These are phyloP conservation scores for Gastrophysa polygoni DNA, from an alignment of 2,888 invertebrate species.

Conservation along the genomic window DNA sequence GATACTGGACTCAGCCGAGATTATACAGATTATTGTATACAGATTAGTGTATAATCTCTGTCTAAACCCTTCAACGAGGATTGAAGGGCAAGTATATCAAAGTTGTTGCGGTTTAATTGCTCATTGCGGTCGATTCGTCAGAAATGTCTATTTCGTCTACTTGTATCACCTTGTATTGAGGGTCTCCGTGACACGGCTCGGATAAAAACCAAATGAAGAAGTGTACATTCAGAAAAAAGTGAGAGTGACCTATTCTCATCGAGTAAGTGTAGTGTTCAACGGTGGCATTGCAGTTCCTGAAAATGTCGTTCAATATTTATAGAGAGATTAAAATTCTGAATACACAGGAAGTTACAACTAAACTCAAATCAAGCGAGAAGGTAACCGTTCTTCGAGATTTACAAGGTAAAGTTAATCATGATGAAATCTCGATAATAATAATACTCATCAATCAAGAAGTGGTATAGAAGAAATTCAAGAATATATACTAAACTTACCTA, in stretches of 20 bases:
- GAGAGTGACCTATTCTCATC: no score
- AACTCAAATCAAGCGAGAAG: neutral
- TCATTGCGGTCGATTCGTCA: constrained; percentile 56
- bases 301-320: neutral
- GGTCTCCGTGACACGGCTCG: no score
- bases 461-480: no score
- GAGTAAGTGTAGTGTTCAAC: no score
- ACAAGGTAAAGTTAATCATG: neutral
- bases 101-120: constrained; percentile 68
- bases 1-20: constrained; percentile 62
- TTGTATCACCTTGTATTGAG: no score
- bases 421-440: no score
- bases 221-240: no score
- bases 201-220: no score
- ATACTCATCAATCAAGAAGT: no score
- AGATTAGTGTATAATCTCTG: constrained; percentile 32
- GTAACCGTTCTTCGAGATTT: neutral
- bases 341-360: neutral
- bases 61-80: constrained; percentile 34
- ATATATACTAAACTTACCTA: no score
- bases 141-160: no score
- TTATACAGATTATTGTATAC: constrained; percentile 16
- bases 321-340: neutral
- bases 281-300: no score
- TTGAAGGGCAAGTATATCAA: constrained; percentile 61